Conservation (phyloP, 2,797 vertebrate genomes). For the Peromyscus eremicus region DNA sequence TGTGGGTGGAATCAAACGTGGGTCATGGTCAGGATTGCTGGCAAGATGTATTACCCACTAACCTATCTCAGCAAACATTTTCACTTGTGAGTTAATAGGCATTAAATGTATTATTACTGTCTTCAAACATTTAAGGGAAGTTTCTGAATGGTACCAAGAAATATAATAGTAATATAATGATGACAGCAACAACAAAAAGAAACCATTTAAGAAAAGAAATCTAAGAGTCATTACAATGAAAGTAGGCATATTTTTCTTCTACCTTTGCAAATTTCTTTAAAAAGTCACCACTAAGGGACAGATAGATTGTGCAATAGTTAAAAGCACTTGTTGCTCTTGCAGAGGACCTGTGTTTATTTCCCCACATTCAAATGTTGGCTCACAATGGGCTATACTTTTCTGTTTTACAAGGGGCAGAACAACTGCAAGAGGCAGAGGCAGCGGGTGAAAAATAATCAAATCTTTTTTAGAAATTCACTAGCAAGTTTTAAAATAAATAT, state of each 20-base stretch:
- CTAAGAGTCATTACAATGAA: not conserved
- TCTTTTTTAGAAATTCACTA: not conserved
- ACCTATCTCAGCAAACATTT: not conserved
- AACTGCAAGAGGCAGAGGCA: not conserved
- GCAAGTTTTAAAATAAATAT: not conserved
- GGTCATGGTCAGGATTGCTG: not conserved
- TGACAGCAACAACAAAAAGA: not conserved
- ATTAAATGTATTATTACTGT: slow-evolving; percentile 12
- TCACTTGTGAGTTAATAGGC: not conserved
- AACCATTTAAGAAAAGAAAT: not conserved
- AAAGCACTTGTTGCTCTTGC: not conserved
- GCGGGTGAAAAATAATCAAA: not conserved
- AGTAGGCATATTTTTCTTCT: not conserved
- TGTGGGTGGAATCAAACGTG: not conserved
- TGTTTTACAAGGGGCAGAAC: not conserved
- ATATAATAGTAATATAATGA: not conserved
- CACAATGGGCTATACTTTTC: not conserved
- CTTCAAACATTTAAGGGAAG: not conserved
- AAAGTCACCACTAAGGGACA: not conserved
- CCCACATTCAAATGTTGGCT: not conserved
- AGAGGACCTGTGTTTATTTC: not conserved
- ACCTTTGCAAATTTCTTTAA: slow-evolving; percentile 7
- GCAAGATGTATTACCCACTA: not conserved
- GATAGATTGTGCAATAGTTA: not conserved
- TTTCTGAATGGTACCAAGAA: slow-evolving; percentile 41